These are phyloP conservation scores for Rhynchotus rufescens DNA, from an alignment of 2,797 vertebrate species.

Conservation along the genomic window DNA sequence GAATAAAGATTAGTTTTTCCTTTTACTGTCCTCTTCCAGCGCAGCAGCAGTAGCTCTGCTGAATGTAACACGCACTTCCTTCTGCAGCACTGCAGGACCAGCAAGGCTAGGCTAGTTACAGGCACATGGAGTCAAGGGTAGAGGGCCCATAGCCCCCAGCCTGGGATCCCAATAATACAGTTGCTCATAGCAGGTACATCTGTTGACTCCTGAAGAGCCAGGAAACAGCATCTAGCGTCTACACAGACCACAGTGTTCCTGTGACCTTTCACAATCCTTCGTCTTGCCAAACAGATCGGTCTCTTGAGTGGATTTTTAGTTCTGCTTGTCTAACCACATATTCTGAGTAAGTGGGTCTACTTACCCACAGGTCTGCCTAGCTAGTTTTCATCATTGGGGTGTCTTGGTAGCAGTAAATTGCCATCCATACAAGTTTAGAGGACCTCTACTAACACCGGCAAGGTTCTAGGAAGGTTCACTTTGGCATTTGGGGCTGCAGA, in stretches of 20 bases:
- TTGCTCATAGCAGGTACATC: background rate
- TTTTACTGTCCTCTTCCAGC: background rate
- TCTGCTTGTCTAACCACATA: background rate
- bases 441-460: accelerated
- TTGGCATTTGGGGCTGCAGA: background rate
- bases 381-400: background rate
- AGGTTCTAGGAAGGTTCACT: background rate
- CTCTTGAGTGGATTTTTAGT: background rate
- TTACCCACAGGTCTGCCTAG: background rate
- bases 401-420: background rate
- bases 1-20: background rate
- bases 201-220: background rate
- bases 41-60: background rate
- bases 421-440: background rate
- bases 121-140: background rate
- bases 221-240: background rate
- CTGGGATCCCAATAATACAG: accelerated
- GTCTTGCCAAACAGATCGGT: background rate
- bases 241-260: background rate
- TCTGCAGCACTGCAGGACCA: background rate
- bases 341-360: background rate
- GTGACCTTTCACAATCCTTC: background rate
- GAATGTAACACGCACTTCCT: background rate
- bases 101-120: background rate
- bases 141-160: background rate